Conservation (phyloP, 2,888 invertebrate genomes). For the Tetramorium bicarinatum region DNA sequence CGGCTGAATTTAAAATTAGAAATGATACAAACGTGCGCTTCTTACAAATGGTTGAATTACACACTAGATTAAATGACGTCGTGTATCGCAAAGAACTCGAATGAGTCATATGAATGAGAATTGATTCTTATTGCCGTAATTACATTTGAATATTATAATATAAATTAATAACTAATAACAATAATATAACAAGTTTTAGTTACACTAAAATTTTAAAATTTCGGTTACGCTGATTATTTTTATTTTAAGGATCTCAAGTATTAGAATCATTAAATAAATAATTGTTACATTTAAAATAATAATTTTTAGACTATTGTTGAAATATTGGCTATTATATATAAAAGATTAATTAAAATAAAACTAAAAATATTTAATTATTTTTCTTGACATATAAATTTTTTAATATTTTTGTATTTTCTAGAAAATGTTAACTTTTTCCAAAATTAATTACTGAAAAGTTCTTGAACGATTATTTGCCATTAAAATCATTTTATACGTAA, state of each 20-base stretch:
- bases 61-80: not conserved
- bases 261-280: not conserved
- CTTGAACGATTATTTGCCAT: not conserved
- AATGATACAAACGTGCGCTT: constrained; percentile 10
- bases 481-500: not conserved
- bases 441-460: not conserved
- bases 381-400: not conserved
- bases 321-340: not conserved
- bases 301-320: not conserved
- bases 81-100: not conserved
- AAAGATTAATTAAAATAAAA: not conserved
- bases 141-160: not conserved
- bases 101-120: not conserved
- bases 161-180: not conserved
- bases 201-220: not conserved
- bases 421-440: not conserved
- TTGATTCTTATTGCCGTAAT: not conserved
- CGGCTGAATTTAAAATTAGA: constrained; percentile 32
- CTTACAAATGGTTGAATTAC: not conserved
- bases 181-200: not conserved
- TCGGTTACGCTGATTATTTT: not conserved
- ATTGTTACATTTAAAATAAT: not conserved
- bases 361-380: not conserved
- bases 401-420: not conserved
- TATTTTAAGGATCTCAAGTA: not conserved